These are phyloP conservation scores for Meteorus colon DNA, from an alignment of 2,888 invertebrate genomes.

Conservation along the genomic window DNA sequence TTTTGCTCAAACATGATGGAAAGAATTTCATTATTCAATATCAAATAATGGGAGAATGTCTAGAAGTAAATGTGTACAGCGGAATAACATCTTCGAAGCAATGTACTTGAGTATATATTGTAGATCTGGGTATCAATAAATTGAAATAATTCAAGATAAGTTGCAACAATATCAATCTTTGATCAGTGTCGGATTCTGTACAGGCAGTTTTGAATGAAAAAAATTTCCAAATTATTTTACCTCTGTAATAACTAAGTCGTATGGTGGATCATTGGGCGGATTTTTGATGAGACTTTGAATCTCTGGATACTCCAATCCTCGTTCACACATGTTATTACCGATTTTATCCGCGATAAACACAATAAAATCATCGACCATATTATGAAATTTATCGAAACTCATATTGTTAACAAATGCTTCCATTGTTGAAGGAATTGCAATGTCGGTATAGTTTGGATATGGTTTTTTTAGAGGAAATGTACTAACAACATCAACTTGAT, in stretches of 20 bases:
- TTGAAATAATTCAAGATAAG: no score
- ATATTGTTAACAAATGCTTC: conserved; percentile 54
- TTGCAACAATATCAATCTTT: no score
- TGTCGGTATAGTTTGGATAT: conserved; percentile 66
- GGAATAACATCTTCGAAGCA: no score
- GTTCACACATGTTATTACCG: conserved; percentile 54
- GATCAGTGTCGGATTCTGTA: no score
- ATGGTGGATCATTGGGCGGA: conserved; percentile 59
- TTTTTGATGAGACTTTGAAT: conserved; percentile 58
- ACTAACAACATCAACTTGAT: conserved; percentile 72
- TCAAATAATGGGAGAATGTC: no score
- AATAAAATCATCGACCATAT: neutral
- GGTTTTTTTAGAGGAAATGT: conserved; percentile 66
- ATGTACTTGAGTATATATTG: no score
- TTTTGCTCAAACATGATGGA: no score
- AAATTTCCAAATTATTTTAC: conserved; percentile 45
- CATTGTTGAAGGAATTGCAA: conserved; percentile 58
- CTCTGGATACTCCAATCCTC: conserved; percentile 49
- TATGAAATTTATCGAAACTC: conserved; percentile 50
- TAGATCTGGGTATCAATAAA: no score
- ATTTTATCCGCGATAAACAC: conserved; percentile 37
- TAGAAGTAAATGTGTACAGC: no score
- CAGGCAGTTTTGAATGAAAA: no score
- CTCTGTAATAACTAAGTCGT: conserved; percentile 62
- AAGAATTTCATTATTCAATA: no score